Percentiles rank a stretch among this genome's conserved stretches.
Conservation (phyloP, 2,797 vertebrate genomes). For the Halcyon smyrnensis region DNA sequence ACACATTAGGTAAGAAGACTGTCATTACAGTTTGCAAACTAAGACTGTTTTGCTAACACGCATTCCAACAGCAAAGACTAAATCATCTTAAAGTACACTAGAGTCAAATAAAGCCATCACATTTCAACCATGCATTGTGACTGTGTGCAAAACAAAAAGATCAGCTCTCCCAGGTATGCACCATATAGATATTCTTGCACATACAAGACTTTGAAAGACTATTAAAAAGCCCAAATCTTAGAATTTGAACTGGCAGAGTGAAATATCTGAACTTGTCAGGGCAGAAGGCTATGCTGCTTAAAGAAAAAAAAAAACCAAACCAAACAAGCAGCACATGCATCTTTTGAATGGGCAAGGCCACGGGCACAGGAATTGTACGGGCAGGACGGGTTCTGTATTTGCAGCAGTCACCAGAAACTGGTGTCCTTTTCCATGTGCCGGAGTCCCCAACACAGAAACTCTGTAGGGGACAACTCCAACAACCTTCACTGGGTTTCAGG, state of each 20-base stretch:
- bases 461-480: neutral
- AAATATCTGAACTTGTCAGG: neutral
- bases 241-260: neutral
- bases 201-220: neutral
- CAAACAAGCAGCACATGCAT: neutral
- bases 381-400: neutral
- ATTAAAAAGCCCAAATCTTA: neutral
- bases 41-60: neutral
- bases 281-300: neutral
- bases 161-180: neutral
- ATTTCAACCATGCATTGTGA: neutral
- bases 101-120: neutral
- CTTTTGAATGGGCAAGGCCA: neutral
- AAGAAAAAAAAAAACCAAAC: neutral
- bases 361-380: neutral
- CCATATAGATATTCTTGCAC: neutral
- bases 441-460: neutral
- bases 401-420: neutral
- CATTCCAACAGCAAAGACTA: neutral
- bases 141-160: neutral
- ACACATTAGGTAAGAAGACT: neutral
- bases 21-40: neutral
- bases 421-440: neutral
- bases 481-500: neutral
- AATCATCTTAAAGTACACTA: neutral